Conservation (phyloP, 2,888 invertebrate species). For the Caenorhabditis sp. region DNA sequence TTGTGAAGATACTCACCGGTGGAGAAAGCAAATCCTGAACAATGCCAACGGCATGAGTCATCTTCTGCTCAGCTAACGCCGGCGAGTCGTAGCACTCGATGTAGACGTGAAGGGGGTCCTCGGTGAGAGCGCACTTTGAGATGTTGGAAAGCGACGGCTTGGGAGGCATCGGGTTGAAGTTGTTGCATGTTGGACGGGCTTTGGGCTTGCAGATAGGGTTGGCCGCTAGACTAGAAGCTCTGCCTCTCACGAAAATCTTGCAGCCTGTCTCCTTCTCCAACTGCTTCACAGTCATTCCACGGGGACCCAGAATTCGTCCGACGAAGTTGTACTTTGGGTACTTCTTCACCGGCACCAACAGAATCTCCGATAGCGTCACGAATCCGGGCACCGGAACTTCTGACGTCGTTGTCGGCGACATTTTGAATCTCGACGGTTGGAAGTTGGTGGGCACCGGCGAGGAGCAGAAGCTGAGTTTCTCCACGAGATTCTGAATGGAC, state of each 20-base stretch:
- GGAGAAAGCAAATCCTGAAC: conserved; percentile 55
- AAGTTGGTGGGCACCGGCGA: neutral
- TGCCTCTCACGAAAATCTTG: conserved; percentile 91
- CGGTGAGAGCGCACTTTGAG: conserved; percentile 53
- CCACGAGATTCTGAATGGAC: neutral
- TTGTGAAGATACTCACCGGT: conserved; percentile 43
- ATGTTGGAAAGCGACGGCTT: conserved; percentile 45
- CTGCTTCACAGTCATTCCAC: conserved; percentile 99
- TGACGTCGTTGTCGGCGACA: neutral
- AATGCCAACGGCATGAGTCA: conserved; percentile 49
- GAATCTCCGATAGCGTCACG: conserved; percentile 38
- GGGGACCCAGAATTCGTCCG: conserved; percentile 97
- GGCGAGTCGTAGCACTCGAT: conserved; percentile 55
- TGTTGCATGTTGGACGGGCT: neutral
- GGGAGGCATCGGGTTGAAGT: conserved; percentile 7
- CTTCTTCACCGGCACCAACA: conserved; percentile 58
- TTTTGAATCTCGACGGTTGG: neutral
- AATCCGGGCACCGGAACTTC: neutral
- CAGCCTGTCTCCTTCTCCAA: conserved; percentile 99
- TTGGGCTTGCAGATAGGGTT: conserved; percentile 52
- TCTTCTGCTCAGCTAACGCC: conserved; percentile 23
- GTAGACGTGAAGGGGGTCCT: conserved; percentile 64
- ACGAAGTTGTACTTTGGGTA: conserved; percentile 94
- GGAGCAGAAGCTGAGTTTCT: neutral
- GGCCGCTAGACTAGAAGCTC: conserved; percentile 48